These are phyloP conservation scores for Epirrita christyi DNA, from an alignment of 2,888 invertebrate species.

Conservation along the genomic window DNA sequence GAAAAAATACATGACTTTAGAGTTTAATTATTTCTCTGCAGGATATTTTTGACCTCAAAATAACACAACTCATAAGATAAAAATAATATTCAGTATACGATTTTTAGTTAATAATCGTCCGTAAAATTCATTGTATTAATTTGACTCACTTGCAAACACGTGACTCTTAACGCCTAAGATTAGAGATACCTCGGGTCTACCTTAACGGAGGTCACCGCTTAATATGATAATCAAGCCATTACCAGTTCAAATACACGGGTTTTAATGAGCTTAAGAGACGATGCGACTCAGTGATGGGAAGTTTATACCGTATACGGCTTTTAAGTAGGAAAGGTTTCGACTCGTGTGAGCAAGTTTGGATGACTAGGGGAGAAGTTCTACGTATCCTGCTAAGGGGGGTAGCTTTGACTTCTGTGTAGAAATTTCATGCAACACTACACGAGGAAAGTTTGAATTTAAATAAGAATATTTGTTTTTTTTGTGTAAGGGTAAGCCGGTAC, in stretches of 20 bases:
- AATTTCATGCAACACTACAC: neutral
- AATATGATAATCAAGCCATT: conserved; percentile 74
- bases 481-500: too few relatives aligned
- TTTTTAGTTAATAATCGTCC: conserved; percentile 5
- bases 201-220: conserved; percentile 63
- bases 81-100: neutral
- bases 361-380: neutral
- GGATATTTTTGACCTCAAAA: too few relatives aligned
- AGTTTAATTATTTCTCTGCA: too few relatives aligned
- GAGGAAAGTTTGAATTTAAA: neutral
- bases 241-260: conserved; percentile 61
- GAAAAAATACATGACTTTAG: too few relatives aligned
- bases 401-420: neutral
- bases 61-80: too few relatives aligned
- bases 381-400: neutral
- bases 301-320: conserved; percentile 21
- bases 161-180: conserved; percentile 26
- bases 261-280: conserved; percentile 52
- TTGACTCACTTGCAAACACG: conserved; percentile 17
- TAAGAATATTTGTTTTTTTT: too few relatives aligned
- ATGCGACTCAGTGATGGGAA: conserved; percentile 29
- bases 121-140: conserved; percentile 20
- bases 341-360: conserved; percentile 1
- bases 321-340: neutral
- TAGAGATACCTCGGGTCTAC: conserved; percentile 44